These are phyloP conservation scores for Sebastes kiyomatsui DNA, from an alignment of 2,797 vertebrate species.

Conservation along the genomic window DNA sequence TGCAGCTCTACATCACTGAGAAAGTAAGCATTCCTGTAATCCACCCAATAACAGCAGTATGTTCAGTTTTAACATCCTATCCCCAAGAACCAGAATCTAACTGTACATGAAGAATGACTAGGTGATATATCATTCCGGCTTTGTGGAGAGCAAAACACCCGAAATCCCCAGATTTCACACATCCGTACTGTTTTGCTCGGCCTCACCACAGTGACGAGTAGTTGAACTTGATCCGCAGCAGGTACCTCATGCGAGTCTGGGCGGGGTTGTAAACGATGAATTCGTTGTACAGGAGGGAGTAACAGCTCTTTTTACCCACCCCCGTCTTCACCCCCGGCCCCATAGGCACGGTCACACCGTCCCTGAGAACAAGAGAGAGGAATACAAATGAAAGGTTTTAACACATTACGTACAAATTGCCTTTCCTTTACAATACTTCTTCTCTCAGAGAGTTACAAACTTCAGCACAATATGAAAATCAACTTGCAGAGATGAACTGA, in stretches of 20 bases:
- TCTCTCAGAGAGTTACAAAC: neutral
- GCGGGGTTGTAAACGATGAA: conserved; percentile 88
- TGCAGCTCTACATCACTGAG: neutral
- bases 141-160: neutral
- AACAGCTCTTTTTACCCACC: conserved; percentile 70
- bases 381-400: neutral
- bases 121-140: neutral
- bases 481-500: neutral
- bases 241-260: conserved; percentile 89
- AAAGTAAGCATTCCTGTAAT: neutral
- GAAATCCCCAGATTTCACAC: neutral
- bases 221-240: conserved; percentile 88
- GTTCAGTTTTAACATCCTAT: neutral
- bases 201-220: conserved; percentile 88
- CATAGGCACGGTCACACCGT: conserved; percentile 84
- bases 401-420: neutral
- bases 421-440: neutral
- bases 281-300: conserved; percentile 93
- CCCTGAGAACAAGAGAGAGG: conserved; percentile 64
- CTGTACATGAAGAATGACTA: neutral
- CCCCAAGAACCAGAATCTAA: neutral
- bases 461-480: neutral
- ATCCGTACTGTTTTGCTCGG: rapidly evolving
- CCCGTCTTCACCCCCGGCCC: conserved; percentile 83
- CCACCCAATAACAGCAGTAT: neutral